Evolutionary conservation across 2,888 invertebrate species (phyloP).

Genomic region (Icerya purchasi): DNA sequence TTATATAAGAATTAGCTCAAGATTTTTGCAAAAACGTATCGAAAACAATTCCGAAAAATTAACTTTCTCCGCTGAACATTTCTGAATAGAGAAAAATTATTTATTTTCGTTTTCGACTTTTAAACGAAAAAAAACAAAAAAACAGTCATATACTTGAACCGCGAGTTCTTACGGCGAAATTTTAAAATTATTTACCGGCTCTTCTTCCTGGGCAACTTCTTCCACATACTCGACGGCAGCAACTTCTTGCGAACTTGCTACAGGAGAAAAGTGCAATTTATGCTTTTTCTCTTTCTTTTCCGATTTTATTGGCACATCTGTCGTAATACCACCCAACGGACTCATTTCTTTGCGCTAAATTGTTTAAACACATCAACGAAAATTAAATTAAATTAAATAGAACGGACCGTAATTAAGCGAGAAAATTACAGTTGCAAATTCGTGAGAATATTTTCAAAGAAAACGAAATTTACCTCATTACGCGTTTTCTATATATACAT

Average conservation of each 20-base stretch:
- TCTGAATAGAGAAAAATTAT: too few species aligned
- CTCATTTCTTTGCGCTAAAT: constrained; percentile 5
- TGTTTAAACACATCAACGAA: background rate
- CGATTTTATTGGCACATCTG: background rate
- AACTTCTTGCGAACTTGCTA: background rate
- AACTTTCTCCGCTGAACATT: too few species aligned
- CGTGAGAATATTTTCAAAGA: background rate
- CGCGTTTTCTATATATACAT: constrained; percentile 1
- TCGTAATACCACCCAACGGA: constrained; percentile 1
- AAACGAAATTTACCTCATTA: background rate
- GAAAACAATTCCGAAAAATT: too few species aligned
- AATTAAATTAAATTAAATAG: background rate
- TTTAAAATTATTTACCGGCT: too few species aligned
- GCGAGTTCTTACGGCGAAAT: too few species aligned
- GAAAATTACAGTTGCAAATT: background rate
- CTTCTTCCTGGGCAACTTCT: constrained; percentile 1
- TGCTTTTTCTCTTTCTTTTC: constrained; percentile 14
- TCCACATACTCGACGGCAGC: background rate
- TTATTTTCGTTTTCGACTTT: too few species aligned
- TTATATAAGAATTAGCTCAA: too few species aligned
- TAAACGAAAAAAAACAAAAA: too few species aligned
- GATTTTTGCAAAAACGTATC: too few species aligned
- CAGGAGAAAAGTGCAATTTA: background rate
- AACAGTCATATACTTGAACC: too few species aligned
- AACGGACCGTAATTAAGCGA: background rate